These are phyloP conservation scores for Chinchilla lanigera DNA, from an alignment of 2,113 vertebrate genomes.

Conservation along the genomic window DNA sequence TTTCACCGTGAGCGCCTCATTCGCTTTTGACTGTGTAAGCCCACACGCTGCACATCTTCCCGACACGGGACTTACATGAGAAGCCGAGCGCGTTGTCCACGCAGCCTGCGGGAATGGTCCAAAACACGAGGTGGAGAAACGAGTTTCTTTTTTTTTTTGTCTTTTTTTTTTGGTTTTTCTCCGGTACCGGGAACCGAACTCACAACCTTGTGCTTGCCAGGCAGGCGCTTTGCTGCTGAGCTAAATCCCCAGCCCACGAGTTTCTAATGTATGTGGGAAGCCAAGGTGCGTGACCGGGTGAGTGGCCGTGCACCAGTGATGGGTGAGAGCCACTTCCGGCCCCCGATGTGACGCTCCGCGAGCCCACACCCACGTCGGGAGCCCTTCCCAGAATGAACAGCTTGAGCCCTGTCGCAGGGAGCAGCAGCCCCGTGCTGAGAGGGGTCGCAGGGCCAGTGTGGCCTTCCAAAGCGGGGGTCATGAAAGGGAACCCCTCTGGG, in stretches of 20 bases:
- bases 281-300: neutral
- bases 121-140: neutral
- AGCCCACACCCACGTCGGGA: too few species aligned
- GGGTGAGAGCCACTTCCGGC: neutral
- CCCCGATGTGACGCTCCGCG: too few species aligned
- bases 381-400: neutral
- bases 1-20: neutral
- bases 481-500: neutral
- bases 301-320: neutral
- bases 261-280: neutral
- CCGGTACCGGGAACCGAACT: too few species aligned
- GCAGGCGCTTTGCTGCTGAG: too few species aligned
- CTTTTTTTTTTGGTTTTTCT: too few species aligned
- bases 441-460: neutral
- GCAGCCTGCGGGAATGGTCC: neutral
- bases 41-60: neutral
- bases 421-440: neutral
- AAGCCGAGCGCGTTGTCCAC: neutral
- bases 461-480: neutral
- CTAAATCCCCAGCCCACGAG: too few species aligned
- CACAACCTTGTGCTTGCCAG: too few species aligned
- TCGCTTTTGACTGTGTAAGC: conserved; percentile 20
- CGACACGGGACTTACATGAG: neutral
- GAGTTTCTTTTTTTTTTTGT: too few species aligned
- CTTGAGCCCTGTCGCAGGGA: neutral